Base-by-base conservation (phyloP, 2,888 invertebrate species). In the Yponomeuta plumbellus region DNA sequence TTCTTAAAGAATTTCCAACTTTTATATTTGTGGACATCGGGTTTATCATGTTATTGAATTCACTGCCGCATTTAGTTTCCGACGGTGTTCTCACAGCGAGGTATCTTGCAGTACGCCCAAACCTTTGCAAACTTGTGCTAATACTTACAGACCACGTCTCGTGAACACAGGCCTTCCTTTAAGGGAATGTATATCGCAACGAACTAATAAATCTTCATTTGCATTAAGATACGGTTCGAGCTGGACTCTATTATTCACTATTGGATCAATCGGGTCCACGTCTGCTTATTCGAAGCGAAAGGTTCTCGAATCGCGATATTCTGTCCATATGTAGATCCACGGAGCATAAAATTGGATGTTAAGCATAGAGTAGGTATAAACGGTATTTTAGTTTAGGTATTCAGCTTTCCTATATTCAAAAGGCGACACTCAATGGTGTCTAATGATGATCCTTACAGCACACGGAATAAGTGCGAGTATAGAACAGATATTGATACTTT, bases 191-290 rank as follows among this genome's bases (percentile, higher is more conserved):
- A 64, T 67, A 75, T 75, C 74, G 74, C 71, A 75, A 76, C 74
- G 71, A 74, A 69, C 70, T 75, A 70, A 76, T 75, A 67, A 74
- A 74, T 72, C 69, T 73, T 70, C 70, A 76, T 76, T 76, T 75
- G 75, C 74, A 76, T 77, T 70, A 67, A 72, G 69, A 68, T 72
- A 73, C 69, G 70, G 72, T 71, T 73, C 69, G 70, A 72, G 69
- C 74, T 67, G 69, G 69, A 67, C 39, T 62, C 59, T 21, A 76
- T 75, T 74, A 75, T 72, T 74, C 69, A 70, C 68, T 69, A 69
- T 72, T 73, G 72, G 68, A 70, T 69, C 61, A 70, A 68, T 67
- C 67, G 65, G 21, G 11, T 40, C 44, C 21, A 63, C 20, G 63
- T 63, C 63, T 23, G 23, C 23, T 59, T 59, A 23, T 59, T 59